Conservation (phyloP, 2,797 vertebrate species). For the Pterois miles region DNA sequence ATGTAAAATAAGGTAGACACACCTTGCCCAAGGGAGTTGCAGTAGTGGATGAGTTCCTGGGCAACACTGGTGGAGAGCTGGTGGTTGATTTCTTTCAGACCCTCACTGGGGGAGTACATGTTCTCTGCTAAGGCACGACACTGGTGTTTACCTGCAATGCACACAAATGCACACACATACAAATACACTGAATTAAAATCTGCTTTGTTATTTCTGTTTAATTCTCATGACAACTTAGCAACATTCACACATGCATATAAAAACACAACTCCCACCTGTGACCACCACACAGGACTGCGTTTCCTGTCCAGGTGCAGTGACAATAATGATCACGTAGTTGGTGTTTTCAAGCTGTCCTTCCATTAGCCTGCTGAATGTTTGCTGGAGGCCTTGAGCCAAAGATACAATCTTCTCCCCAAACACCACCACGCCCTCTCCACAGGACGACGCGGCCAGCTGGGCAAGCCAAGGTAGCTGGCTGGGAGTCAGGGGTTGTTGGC, state of each 20-base stretch:
- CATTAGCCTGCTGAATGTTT: slow-evolving; percentile 90
- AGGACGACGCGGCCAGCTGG: slow-evolving; percentile 93
- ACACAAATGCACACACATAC: slow-evolving; percentile 13
- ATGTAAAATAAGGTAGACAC: slow-evolving; percentile 3
- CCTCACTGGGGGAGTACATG: slow-evolving; percentile 89
- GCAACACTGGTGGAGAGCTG: slow-evolving; percentile 91
- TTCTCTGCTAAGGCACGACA: slow-evolving; percentile 93
- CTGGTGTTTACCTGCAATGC: slow-evolving; percentile 91
- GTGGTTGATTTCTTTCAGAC: slow-evolving; percentile 90
- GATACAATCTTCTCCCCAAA: slow-evolving; percentile 88
- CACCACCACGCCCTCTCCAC: slow-evolving; percentile 91
- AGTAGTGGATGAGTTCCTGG: slow-evolving; percentile 90
- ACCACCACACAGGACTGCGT: slow-evolving; percentile 96
- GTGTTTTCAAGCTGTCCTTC: slow-evolving; percentile 91
- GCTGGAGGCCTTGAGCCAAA: slow-evolving; percentile 91
- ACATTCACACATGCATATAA: background rate
- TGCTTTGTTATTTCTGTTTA: background rate
- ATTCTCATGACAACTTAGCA: background rate
- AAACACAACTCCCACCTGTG: slow-evolving; percentile 64
- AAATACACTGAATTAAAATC: background rate
- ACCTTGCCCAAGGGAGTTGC: slow-evolving; percentile 93
- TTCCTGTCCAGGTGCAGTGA: slow-evolving; percentile 84
- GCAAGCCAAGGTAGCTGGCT: slow-evolving; percentile 97
- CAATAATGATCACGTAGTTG: slow-evolving; percentile 95
- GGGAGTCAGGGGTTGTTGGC: slow-evolving; percentile 86